These are phyloP conservation scores for Stratiolaelaps scimitus DNA, from an alignment of 1,140 invertebrate genomes.

Conservation along the genomic window DNA sequence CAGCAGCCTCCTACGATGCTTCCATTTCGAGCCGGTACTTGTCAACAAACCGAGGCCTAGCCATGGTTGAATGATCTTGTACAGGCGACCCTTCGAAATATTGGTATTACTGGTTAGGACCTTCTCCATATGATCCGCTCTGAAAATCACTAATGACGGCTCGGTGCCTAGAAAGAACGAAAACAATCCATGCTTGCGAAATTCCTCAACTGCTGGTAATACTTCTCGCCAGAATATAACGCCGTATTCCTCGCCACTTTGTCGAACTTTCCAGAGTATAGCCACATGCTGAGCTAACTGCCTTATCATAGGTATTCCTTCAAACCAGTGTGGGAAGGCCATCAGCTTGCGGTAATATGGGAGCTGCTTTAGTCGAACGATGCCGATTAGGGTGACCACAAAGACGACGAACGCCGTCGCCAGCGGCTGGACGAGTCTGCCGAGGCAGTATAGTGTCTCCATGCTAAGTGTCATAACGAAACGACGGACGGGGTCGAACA, in stretches of 20 bases:
- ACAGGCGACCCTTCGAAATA: conserved; percentile 53
- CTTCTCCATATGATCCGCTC: background rate
- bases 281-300: background rate
- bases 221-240: background rate
- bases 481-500: too few species aligned
- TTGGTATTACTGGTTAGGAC: conserved; percentile 52
- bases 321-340: background rate
- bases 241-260: background rate
- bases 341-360: too few species aligned
- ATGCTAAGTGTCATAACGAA: too few species aligned
- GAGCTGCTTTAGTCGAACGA: too few species aligned
- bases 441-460: too few species aligned
- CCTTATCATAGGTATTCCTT: background rate
- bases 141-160: background rate
- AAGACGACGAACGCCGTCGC: too few species aligned
- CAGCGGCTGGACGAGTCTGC: too few species aligned
- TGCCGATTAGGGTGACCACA: too few species aligned
- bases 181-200: background rate
- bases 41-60: conserved; percentile 51
- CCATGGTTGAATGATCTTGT: conserved; percentile 54
- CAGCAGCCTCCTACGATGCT: conserved; percentile 60
- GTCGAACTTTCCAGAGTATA: background rate
- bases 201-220: background rate
- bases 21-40: conserved; percentile 59
- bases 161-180: background rate